Percentiles rank a stretch among this genome's conserved stretches.
Conservation (phyloP, 2,797 vertebrate species). For the Malacoraja senta region DNA sequence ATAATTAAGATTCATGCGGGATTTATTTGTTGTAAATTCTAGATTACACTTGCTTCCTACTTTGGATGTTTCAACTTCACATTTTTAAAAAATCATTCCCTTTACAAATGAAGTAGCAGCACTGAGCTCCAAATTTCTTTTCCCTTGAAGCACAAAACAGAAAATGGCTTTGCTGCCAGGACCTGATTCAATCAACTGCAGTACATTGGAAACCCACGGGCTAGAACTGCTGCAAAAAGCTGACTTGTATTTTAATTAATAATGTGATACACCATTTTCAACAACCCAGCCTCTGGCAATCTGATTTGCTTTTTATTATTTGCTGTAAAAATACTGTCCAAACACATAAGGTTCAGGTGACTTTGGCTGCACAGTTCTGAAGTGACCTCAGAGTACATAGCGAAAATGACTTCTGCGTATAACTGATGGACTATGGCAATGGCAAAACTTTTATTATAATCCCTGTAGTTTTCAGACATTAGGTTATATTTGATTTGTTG, state of each 20-base stretch:
- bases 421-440: conserved; percentile 27
- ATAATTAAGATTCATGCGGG: conserved; percentile 25
- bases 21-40: conserved; percentile 35
- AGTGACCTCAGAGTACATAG: conserved; percentile 18
- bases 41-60: conserved; percentile 30
- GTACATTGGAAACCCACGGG: conserved; percentile 89
- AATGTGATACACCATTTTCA: conserved; percentile 79
- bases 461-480: conserved; percentile 27
- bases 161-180: conserved; percentile 78
- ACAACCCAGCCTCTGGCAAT: conserved; percentile 75
- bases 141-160: conserved; percentile 83
- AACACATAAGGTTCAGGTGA: conserved; percentile 51
- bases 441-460: conserved; percentile 34
- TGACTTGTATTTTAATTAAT: conserved; percentile 98
- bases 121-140: conserved; percentile 77
- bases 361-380: conserved; percentile 34
- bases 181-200: conserved; percentile 98
- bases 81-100: conserved; percentile 65
- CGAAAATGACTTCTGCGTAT: background rate
- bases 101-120: conserved; percentile 69
- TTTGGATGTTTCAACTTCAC: conserved; percentile 37
- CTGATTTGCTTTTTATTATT: conserved; percentile 66
- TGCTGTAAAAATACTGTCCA: conserved; percentile 78
- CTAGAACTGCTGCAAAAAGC: conserved; percentile 68
- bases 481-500: conserved; percentile 31